These are phyloP conservation scores for Ophonus ardosiacus DNA, from an alignment of 2,888 invertebrate species.

Conservation along the genomic window DNA sequence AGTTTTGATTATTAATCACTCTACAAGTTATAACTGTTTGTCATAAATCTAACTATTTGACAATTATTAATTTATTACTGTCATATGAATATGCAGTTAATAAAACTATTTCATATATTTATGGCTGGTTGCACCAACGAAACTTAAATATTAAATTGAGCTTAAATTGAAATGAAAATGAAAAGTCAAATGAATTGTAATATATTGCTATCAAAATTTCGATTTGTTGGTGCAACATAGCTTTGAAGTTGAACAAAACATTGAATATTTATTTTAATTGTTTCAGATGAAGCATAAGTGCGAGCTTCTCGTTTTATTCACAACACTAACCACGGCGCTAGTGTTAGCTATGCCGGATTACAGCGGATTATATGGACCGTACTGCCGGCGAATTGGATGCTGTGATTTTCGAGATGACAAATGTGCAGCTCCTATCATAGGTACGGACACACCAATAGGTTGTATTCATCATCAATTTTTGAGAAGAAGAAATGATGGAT, in stretches of 20 bases:
- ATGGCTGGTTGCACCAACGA: background rate
- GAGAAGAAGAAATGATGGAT: too few relatives aligned
- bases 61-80: background rate
- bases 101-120: background rate
- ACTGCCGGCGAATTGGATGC: constrained; percentile 80
- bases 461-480: too few relatives aligned
- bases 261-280: background rate
- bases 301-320: constrained; percentile 37
- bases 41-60: background rate
- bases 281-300: constrained; percentile 68
- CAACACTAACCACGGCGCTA: constrained; percentile 50
- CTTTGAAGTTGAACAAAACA: too few relatives aligned
- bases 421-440: constrained; percentile 88
- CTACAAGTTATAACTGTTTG: background rate
- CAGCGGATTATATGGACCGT: constrained; percentile 78
- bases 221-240: too few relatives aligned
- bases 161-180: too few relatives aligned
- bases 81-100: background rate
- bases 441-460: constrained; percentile 72
- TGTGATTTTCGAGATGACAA: constrained; percentile 87
- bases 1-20: background rate
- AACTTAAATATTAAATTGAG: too few relatives aligned
- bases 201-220: too few relatives aligned
- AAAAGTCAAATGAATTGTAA: too few relatives aligned
- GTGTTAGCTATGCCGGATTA: constrained; percentile 69